These are phyloP conservation scores for Gephyroberyx darwinii DNA, from an alignment of 2,797 vertebrate genomes.

Conservation along the genomic window DNA sequence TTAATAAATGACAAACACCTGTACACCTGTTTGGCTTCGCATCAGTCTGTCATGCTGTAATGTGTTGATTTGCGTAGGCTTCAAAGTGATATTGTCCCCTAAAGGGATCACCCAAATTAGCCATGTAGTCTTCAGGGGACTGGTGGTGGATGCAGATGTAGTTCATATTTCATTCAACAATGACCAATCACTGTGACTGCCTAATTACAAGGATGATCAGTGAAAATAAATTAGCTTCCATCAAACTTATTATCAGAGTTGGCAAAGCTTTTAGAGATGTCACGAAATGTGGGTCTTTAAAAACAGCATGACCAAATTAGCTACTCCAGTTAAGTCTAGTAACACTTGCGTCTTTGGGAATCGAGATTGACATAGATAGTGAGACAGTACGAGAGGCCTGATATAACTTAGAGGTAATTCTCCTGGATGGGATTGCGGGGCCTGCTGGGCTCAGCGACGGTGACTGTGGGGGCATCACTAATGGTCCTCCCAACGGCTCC, in stretches of 20 bases:
- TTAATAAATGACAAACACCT: conserved; percentile 82
- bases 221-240: conserved; percentile 71
- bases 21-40: conserved; percentile 76
- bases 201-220: conserved; percentile 76
- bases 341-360: conserved; percentile 42
- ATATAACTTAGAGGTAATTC: conserved; percentile 47
- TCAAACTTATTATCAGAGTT: conserved; percentile 64
- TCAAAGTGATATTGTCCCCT: conserved; percentile 64
- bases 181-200: conserved; percentile 67
- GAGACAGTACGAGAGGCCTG: conserved; percentile 32
- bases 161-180: conserved; percentile 63
- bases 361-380: conserved; percentile 36
- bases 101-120: conserved; percentile 69
- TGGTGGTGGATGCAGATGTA: conserved; percentile 50
- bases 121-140: conserved; percentile 39
- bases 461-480: conserved; percentile 72
- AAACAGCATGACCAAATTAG: conserved; percentile 55
- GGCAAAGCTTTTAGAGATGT: conserved; percentile 50
- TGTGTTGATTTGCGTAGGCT: conserved; percentile 69
- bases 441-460: conserved; percentile 57
- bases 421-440: conserved; percentile 46
- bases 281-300: conserved; percentile 42
- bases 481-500: conserved; percentile 71
- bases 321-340: conserved; percentile 32
- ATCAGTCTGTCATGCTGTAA: conserved; percentile 50